These are phyloP conservation scores for Zygogramma bicolorata DNA, from an alignment of 2,888 invertebrate species.

Conservation along the genomic window DNA sequence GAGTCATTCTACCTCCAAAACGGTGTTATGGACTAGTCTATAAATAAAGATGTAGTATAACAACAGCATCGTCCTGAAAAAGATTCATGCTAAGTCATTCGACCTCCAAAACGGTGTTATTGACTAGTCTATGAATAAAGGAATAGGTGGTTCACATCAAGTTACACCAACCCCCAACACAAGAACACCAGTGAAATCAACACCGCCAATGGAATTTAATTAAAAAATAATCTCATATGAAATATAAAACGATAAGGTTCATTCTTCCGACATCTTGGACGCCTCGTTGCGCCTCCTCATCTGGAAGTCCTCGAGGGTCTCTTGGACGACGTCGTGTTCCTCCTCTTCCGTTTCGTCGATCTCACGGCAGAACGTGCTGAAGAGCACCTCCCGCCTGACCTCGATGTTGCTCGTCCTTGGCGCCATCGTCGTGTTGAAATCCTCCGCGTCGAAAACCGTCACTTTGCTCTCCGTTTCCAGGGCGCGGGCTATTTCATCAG, in stretches of 20 bases:
- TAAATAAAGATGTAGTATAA: too few species aligned
- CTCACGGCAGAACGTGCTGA: conserved; percentile 9
- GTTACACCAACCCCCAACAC: too few species aligned
- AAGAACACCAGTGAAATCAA: too few species aligned
- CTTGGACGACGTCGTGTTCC: conserved; percentile 2
- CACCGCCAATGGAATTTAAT: background rate
- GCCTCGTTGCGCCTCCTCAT: background rate
- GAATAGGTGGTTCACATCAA: too few species aligned
- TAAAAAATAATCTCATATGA: too few species aligned
- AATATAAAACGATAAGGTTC: background rate
- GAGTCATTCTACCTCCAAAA: too few species aligned
- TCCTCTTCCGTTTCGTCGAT: background rate
- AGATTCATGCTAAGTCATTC: too few species aligned
- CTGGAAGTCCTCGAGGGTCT: conserved; percentile 6
- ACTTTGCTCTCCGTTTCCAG: background rate
- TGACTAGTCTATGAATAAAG: too few species aligned
- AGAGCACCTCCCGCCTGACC: conserved; percentile 11
- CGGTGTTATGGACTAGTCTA: too few species aligned
- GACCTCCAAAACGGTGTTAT: too few species aligned
- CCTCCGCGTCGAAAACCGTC: conserved; percentile 20
- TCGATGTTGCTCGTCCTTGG: conserved; percentile 17
- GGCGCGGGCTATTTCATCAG: background rate
- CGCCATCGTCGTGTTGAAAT: conserved; percentile 20
- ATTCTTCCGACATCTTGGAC: background rate
- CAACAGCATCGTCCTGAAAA: too few species aligned